Percentiles rank a stretch among this genome's conserved stretches.
These are phyloP conservation scores for Trissolcus japonicus DNA, from an alignment of 2,888 invertebrate species.

Conservation along the genomic window DNA sequence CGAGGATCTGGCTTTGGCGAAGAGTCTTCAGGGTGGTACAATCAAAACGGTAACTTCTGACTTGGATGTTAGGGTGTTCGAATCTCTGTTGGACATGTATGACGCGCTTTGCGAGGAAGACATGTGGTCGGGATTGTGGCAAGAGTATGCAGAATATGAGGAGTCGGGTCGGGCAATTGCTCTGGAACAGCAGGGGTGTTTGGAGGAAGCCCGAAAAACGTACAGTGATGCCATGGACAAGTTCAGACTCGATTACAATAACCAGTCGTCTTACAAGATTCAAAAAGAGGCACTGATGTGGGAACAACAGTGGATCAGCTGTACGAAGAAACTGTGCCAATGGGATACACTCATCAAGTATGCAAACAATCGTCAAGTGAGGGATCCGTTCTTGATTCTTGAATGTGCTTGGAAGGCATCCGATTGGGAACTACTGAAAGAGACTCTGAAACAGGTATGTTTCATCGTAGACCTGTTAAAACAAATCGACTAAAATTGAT, in stretches of 20 bases:
- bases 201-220: conserved; percentile 92
- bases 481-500: neutral
- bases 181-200: conserved; percentile 96
- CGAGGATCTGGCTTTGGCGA: conserved; percentile 90
- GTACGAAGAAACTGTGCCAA: conserved; percentile 96
- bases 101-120: conserved; percentile 95
- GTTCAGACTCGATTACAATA: conserved; percentile 88
- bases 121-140: conserved; percentile 97
- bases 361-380: conserved; percentile 86
- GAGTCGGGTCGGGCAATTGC: conserved; percentile 95
- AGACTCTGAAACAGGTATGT: conserved; percentile 85
- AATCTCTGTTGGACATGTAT: conserved; percentile 93
- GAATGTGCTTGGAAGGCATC: conserved; percentile 97
- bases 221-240: conserved; percentile 93
- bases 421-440: conserved; percentile 96
- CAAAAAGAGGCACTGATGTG: conserved; percentile 87
- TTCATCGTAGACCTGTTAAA: neutral
- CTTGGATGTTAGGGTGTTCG: conserved; percentile 83
- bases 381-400: conserved; percentile 90
- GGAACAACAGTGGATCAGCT: conserved; percentile 91
- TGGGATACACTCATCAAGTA: conserved; percentile 96
- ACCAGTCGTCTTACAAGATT: conserved; percentile 86
- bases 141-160: conserved; percentile 91
- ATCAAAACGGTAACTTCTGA: conserved; percentile 78
- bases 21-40: conserved; percentile 23